Percentiles rank a stretch among this genome's conserved stretches.
These are phyloP conservation scores for Harmothoe impar DNA, from an alignment of 2,888 invertebrate species.

Conservation along the genomic window DNA sequence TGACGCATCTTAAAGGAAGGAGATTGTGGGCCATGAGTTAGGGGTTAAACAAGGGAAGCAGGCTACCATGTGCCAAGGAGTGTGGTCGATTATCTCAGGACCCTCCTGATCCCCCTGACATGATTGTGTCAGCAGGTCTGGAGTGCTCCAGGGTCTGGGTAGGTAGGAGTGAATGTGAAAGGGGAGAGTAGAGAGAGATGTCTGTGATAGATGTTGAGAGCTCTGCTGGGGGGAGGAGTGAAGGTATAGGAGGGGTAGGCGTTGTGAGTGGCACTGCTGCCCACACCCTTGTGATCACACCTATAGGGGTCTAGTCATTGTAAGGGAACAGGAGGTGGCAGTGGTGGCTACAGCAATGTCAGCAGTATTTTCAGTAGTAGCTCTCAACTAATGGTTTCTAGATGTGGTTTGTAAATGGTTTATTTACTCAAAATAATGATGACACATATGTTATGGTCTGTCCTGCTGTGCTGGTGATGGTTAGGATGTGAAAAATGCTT, in stretches of 20 bases:
- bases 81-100: background rate
- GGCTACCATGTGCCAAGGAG: background rate
- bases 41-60: background rate
- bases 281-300: constrained; percentile 15
- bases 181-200: background rate
- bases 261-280: background rate
- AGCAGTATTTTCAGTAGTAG: constrained; percentile 28
- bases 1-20: background rate
- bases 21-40: background rate
- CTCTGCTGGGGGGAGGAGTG: background rate
- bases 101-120: background rate
- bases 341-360: background rate
- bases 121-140: background rate
- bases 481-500: constrained; percentile 20
- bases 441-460: background rate
- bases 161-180: background rate
- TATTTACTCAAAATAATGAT: background rate
- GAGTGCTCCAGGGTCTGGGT: background rate
- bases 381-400: background rate
- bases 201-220: constrained; percentile 23
- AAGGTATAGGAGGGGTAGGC: background rate
- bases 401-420: constrained; percentile 10
- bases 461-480: background rate
- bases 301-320: background rate
- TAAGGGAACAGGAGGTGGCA: background rate